A percentile compares a stretch with the other conserved stretches of the same genome.
Evolutionary conservation across 2,797 vertebrate genomes (phyloP).

Genomic region (Enteromius thamalakanensis): DNA sequence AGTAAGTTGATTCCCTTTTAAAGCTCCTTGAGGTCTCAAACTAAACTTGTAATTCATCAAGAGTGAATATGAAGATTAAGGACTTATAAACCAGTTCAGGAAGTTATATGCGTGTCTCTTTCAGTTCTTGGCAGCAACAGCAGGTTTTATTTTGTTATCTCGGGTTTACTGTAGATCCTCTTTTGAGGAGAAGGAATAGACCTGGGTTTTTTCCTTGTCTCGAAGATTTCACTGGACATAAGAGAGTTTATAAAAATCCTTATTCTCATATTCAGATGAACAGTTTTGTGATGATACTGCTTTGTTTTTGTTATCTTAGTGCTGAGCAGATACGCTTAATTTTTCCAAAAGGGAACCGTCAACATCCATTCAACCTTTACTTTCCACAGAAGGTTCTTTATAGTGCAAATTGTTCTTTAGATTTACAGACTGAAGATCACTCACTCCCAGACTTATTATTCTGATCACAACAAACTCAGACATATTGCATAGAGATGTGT

Average conservation of each 20-base stretch:
- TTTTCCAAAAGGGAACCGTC: not conserved
- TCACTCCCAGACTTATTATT: not conserved
- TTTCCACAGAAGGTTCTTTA: not conserved
- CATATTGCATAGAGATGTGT: not conserved
- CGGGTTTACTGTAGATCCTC: not conserved
- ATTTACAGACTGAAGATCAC: not conserved
- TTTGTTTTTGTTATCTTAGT: not conserved
- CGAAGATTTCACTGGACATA: not conserved
- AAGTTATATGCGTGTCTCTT: conserved; percentile 4
- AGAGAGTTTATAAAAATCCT: not conserved
- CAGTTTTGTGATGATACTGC: not conserved
- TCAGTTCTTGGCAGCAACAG: conserved; percentile 2
- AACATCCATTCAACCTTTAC: not conserved
- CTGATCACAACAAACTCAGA: not conserved
- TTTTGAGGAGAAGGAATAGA: conserved; percentile 12
- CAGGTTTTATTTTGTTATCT: conserved; percentile 23
- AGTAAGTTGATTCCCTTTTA: not conserved
- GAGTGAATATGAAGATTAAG: conserved; percentile 30
- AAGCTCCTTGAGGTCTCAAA: not conserved
- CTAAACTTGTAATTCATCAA: conserved; percentile 22
- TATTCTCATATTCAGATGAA: not conserved
- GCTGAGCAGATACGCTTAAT: not conserved
- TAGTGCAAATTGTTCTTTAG: not conserved
- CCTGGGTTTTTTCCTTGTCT: not conserved
- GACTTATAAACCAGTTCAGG: not conserved